A percentile compares a stretch with the other conserved stretches of the same genome.
Evolutionary conservation across 1,140 invertebrate species (phyloP).

Genomic region (Zaprionus kolodkinae): DNA sequence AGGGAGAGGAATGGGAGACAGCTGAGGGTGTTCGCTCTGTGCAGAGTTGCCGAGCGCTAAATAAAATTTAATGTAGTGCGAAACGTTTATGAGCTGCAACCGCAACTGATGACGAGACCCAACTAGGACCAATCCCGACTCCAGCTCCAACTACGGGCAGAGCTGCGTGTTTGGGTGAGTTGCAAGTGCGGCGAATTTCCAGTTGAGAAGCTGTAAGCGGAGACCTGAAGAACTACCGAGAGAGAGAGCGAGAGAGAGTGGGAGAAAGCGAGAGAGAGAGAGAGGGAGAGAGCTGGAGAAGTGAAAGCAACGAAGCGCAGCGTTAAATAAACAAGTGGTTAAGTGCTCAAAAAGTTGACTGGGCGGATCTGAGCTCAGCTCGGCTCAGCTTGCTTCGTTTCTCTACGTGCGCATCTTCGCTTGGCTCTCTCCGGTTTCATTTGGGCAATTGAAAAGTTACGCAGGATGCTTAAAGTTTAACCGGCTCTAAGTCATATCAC

Average conservation of each 20-base stretch:
- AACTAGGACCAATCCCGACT: not conserved
- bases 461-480: slow-evolving; percentile 36
- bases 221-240: slow-evolving; percentile 1
- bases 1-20: not conserved
- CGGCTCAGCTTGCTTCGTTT: slow-evolving; percentile 19
- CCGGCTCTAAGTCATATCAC: slow-evolving; percentile 26
- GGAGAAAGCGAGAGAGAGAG: not conserved
- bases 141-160: too few species aligned
- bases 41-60: slow-evolving; percentile 41
- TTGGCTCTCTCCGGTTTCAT: slow-evolving; percentile 54
- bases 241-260: not conserved
- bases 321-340: slow-evolving; percentile 79
- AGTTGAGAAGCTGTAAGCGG: slow-evolving; percentile 41
- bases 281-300: slow-evolving; percentile 7
- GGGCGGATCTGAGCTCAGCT: slow-evolving; percentile 24
- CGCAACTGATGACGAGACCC: slow-evolving; percentile 57
- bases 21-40: not conserved
- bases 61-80: slow-evolving; percentile 82
- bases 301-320: slow-evolving; percentile 64
- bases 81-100: slow-evolving; percentile 82
- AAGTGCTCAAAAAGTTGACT: slow-evolving; percentile 71
- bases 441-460: slow-evolving; percentile 67
- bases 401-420: not conserved
- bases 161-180: not conserved
- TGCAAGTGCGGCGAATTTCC: slow-evolving; percentile 15